Conservation (phyloP, 2,113 vertebrate genomes). For the Thalassoma bifasciatum region DNA sequence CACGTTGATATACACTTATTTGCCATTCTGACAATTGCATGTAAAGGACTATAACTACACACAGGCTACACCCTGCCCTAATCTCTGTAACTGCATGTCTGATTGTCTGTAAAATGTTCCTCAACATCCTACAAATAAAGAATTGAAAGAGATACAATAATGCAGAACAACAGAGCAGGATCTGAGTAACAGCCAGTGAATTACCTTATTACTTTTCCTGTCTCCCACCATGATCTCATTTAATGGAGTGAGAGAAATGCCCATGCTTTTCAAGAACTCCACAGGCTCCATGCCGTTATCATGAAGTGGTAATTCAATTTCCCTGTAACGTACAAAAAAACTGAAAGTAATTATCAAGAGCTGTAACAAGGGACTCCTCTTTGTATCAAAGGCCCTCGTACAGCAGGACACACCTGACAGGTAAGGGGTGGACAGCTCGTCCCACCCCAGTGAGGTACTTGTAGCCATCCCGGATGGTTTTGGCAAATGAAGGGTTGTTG, state of each 20-base stretch:
- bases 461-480: slow-evolving; percentile 85
- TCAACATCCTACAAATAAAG: no score
- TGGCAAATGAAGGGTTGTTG: slow-evolving; percentile 86
- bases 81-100: no score
- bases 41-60: no score
- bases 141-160: background rate
- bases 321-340: slow-evolving; percentile 62
- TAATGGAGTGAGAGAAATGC: slow-evolving; percentile 83
- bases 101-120: no score
- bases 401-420: slow-evolving; percentile 68
- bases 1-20: no score
- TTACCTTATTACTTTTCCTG: slow-evolving; percentile 48
- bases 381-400: background rate
- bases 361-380: background rate
- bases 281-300: slow-evolving; percentile 83
- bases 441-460: slow-evolving; percentile 86
- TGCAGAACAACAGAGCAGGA: background rate
- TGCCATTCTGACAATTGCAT: no score
- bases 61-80: no score
- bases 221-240: slow-evolving; percentile 61
- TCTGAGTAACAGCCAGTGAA: background rate
- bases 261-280: slow-evolving; percentile 87
- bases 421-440: slow-evolving; percentile 69
- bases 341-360: background rate
- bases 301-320: slow-evolving; percentile 82